Evolutionary conservation across 2,888 invertebrate genomes (phyloP).

Genomic region (Andrena dorsata): DNA sequence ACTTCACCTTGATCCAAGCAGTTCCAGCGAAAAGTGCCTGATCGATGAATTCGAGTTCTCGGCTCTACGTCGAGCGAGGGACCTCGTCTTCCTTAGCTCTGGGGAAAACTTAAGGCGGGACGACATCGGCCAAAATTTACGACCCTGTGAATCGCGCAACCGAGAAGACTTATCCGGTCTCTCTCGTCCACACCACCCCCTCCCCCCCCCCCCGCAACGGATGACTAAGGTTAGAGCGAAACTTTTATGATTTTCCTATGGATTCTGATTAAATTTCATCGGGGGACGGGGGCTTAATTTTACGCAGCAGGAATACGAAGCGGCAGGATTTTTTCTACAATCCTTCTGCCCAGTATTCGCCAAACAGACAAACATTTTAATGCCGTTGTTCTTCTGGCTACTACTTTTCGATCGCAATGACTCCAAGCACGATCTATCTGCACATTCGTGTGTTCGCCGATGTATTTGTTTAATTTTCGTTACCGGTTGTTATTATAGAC

Average conservation of each 20-base stretch:
- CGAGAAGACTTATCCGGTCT: slow-evolving; percentile 57
- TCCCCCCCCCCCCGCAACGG: background rate
- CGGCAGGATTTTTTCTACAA: background rate
- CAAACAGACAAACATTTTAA: too few relatives aligned
- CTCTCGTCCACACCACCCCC: slow-evolving; percentile 21
- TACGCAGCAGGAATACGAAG: background rate
- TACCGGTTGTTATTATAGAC: slow-evolving; percentile 12
- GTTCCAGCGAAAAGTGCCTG: slow-evolving; percentile 69
- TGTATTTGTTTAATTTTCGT: slow-evolving; percentile 9
- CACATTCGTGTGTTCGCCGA: background rate
- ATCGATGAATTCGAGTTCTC: slow-evolving; percentile 79
- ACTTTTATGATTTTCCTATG: slow-evolving; percentile 59
- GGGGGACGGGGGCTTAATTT: slow-evolving; percentile 37
- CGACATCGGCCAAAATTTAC: slow-evolving; percentile 67
- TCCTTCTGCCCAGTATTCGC: too few relatives aligned
- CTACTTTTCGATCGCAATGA: too few relatives aligned
- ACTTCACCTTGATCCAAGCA: slow-evolving; percentile 73
- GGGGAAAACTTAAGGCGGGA: slow-evolving; percentile 66
- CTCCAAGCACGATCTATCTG: background rate
- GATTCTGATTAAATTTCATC: slow-evolving; percentile 58
- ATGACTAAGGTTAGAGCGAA: slow-evolving; percentile 26
- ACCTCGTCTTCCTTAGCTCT: slow-evolving; percentile 49
- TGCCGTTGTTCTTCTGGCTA: too few relatives aligned
- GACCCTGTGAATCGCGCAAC: slow-evolving; percentile 61
- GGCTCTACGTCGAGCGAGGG: slow-evolving; percentile 38